Base-by-base conservation (phyloP, 2,797 vertebrate species). In the Nyctalus aviator region DNA sequence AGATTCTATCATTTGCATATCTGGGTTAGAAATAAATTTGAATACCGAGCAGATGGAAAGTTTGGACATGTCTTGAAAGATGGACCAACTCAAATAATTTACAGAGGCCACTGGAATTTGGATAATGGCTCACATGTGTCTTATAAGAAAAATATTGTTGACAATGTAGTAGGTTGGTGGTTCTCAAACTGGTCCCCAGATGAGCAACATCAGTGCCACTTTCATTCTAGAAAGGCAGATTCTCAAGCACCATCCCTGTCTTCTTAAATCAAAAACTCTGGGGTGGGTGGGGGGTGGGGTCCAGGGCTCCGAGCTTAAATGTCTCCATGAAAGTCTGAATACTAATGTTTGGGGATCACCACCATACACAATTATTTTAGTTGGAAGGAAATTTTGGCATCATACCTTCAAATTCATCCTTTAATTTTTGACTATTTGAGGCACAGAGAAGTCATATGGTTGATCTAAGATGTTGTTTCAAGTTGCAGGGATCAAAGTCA, bases 141-240 rank as follows among this genome's bases (percentile, higher is more conserved):
- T 92, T 86, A 17, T 93, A 48, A 94, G 81, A 81, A 83, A 79
- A 88, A 37, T 55, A 72, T 13, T 85, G 27, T 10, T 73, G 35
- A 3, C 64, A n/a, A 3, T 76, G 21, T 10, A 37, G 20, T 46
- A 66, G 50, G n/a, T 9, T 11, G 59, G 53, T 8, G 35, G 32
- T 79, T 87, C 72, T 86, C 41, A 84, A 62, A 57, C 15, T 55
- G 41, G 12, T 79, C 44, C n/a, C 41, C 53, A 55, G 8, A 88
- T 12, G 37, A 59, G 48, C 12, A 46, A 6, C 11, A 41, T 37
- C 20, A 68, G 37, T 23, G 12, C 72, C 68, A 62, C 8, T 27
- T 84, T 72, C 79, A 62, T 35, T 62, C 68, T 76, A 71, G 46
- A 69, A 71, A 83, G 64, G 27, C 21, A 84, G 79, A 62, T 86